phyloP scores from a whole-genome alignment of 2,113 vertebrate genomes.

The Zosterops borbonicus region DNA sequence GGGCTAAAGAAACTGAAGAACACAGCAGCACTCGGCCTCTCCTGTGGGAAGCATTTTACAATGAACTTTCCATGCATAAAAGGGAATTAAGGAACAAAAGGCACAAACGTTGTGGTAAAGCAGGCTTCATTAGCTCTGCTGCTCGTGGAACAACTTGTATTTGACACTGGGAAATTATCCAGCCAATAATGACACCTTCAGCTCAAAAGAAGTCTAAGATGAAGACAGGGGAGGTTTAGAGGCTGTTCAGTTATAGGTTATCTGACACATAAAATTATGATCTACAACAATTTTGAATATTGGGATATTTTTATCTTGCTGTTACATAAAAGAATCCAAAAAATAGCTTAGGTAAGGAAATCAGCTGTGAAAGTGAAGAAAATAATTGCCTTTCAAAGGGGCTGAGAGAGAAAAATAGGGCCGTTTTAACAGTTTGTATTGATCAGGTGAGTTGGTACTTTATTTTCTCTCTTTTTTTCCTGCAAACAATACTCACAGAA shows the following conservation, averaged over 20 bases:
- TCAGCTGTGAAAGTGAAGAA: not conserved
- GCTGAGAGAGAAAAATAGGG: not conserved
- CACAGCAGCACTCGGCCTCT: not conserved
- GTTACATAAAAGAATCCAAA: not conserved
- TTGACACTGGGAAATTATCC: not conserved
- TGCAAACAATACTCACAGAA: not conserved
- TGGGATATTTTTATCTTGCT: not conserved
- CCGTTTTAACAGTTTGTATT: not conserved
- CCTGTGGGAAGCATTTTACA: not conserved
- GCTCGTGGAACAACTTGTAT: not conserved
- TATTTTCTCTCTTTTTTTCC: not conserved
- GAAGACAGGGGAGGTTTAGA: not conserved
- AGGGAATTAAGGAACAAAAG: not conserved
- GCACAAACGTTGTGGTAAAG: not conserved
- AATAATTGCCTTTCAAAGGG: not conserved
- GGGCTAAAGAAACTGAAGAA: not conserved
- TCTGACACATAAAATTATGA: rapidly evolving
- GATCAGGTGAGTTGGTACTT: not conserved
- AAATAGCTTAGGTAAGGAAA: not conserved
- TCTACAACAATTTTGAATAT: not conserved
- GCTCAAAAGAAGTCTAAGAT: not conserved
- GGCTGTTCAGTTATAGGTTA: not conserved
- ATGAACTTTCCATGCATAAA: not conserved
- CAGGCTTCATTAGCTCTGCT: not conserved
- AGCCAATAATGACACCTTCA: not conserved